Conservation (phyloP, 2,888 invertebrate genomes). For the Athalia cordata region DNA sequence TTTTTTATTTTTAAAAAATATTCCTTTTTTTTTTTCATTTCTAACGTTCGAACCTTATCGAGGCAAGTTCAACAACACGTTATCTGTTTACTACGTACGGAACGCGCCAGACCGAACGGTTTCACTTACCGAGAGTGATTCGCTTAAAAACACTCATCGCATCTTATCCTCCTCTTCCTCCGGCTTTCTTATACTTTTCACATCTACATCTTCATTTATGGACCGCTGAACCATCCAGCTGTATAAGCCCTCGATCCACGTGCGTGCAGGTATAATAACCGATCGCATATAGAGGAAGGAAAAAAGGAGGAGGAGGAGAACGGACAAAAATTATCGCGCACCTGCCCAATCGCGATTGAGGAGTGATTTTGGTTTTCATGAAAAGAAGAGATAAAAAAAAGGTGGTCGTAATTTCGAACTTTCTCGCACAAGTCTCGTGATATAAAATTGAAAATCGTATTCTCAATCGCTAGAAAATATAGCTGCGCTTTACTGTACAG, state of each 20-base stretch:
- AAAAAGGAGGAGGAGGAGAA: no score
- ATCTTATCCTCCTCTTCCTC: neutral
- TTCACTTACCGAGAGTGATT: slow-evolving; percentile 38
- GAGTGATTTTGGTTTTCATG: no score
- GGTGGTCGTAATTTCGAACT: no score
- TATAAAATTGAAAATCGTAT: neutral
- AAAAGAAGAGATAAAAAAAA: neutral
- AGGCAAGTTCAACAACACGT: slow-evolving; percentile 59
- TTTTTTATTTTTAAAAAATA: slow-evolving; percentile 10
- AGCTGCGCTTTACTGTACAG: no score
- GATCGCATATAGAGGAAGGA: no score
- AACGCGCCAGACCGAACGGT: slow-evolving; percentile 42
- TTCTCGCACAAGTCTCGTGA: neutral
- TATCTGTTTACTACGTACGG: slow-evolving; percentile 49
- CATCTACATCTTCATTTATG: neutral
- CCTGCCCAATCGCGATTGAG: no score
- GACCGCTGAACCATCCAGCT: no score
- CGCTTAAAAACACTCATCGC: slow-evolving; percentile 15
- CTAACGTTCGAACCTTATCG: slow-evolving; percentile 51
- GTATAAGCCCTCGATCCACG: no score
- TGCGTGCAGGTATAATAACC: no score
- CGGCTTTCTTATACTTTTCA: neutral
- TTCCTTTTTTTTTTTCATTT: slow-evolving; percentile 46
- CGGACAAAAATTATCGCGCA: no score
- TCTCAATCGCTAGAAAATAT: no score